Evolutionary conservation across 2,113 vertebrate genomes (phyloP).

Genomic region (Leucosticte australis): DNA sequence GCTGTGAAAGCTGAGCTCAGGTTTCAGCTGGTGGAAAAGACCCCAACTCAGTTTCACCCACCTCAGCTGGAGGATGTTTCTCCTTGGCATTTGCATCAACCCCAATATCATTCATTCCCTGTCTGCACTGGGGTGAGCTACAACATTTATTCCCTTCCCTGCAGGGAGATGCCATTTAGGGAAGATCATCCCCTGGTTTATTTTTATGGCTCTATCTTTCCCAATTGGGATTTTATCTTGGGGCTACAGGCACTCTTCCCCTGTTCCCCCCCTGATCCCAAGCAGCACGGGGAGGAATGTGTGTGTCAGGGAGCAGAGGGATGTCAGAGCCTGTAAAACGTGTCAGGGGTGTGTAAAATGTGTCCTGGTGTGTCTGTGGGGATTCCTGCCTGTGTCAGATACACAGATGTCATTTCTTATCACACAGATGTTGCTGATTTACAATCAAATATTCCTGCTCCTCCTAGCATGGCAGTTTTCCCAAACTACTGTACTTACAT

Average conservation of each 20-base stretch:
- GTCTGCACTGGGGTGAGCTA: not conserved
- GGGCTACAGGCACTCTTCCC: not conserved
- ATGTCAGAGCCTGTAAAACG: not conserved
- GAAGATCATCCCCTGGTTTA: conserved; percentile 9
- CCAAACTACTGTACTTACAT: conserved; percentile 54
- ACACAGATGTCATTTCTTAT: conserved; percentile 49
- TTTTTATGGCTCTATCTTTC: not conserved
- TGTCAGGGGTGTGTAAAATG: not conserved
- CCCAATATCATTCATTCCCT: not conserved
- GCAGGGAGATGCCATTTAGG: conserved; percentile 26
- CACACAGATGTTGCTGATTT: conserved; percentile 58
- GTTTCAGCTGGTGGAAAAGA: not conserved
- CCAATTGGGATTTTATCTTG: not conserved
- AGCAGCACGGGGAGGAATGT: not conserved
- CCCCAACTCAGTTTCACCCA: not conserved
- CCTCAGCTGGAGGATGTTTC: not conserved
- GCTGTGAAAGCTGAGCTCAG: not conserved
- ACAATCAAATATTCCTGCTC: conserved; percentile 54
- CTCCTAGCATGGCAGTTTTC: conserved; percentile 49
- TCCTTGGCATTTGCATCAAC: not conserved
- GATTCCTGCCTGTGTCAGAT: not conserved
- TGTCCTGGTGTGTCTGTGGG: not conserved
- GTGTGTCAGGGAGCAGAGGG: not conserved
- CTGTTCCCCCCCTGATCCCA: fast-evolving
- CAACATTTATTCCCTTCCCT: not conserved